These are phyloP conservation scores for Odocoileus virginianus DNA, from an alignment of 2,113 vertebrate genomes.

Conservation along the genomic window DNA sequence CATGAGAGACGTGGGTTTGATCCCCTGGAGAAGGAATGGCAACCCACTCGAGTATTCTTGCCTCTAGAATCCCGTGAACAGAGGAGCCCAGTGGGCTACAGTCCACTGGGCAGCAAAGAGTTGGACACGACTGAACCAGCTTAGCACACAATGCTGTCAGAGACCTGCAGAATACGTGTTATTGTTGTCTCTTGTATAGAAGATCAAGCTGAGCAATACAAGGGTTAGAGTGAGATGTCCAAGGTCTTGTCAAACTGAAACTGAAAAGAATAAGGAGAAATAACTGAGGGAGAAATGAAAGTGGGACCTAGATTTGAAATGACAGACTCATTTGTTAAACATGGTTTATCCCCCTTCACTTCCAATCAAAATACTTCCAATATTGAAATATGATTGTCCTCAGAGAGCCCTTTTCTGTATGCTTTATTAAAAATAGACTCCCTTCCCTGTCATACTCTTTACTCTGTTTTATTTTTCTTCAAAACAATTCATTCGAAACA, in stretches of 20 bases:
- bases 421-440: not conserved
- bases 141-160: not conserved
- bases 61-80: not conserved
- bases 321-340: not conserved
- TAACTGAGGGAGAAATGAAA: not conserved
- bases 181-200: not conserved
- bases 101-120: not conserved
- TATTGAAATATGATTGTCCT: not conserved
- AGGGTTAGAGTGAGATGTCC: not conserved
- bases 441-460: not conserved
- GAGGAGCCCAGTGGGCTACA: not conserved
- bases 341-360: not conserved
- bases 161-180: accelerated
- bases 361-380: not conserved
- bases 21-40: not conserved
- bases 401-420: not conserved
- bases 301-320: not conserved
- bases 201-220: not conserved
- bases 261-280: not conserved
- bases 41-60: not conserved
- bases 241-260: not conserved
- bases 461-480: not conserved
- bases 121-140: not conserved
- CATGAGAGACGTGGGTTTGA: not conserved
- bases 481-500: not conserved